phyloP scores from a whole-genome alignment of 2,113 vertebrate species.

The Madoqua kirkii region DNA sequence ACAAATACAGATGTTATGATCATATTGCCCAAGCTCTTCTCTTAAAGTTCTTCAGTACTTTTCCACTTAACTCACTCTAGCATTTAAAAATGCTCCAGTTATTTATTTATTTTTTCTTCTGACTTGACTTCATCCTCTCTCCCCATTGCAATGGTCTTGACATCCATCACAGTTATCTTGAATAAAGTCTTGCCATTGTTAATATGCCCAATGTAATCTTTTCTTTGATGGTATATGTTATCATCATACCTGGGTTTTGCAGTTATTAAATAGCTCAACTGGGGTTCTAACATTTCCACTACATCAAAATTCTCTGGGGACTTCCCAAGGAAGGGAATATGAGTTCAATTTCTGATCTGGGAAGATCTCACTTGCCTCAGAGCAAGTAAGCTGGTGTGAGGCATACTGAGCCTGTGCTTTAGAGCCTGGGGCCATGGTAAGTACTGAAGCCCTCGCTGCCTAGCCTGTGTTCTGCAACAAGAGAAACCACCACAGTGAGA shows the following conservation, averaged over 20 bases:
- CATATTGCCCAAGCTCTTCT: neutral
- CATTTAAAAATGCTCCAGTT: neutral
- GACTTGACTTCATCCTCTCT: neutral
- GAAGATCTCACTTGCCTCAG: neutral
- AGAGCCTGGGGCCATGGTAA: neutral
- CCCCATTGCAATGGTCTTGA: neutral
- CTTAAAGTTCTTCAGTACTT: neutral
- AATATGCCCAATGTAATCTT: neutral
- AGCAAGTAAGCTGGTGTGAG: neutral
- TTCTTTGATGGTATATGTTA: neutral
- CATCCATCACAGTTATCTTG: neutral
- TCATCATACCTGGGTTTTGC: neutral
- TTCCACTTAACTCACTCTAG: neutral
- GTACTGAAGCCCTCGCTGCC: neutral
- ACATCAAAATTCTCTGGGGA: neutral
- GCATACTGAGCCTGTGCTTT: neutral
- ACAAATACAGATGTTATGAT: neutral
- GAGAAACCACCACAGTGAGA: neutral
- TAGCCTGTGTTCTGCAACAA: neutral
- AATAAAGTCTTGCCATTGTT: neutral
- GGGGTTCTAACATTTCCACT: neutral
- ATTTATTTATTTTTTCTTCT: neutral
- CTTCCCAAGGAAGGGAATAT: neutral
- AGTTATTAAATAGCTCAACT: neutral
- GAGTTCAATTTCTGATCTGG: neutral